Evolutionary conservation across 2,797 vertebrate genomes (phyloP).

Genomic region (Micrastur ruficollis): DNA sequence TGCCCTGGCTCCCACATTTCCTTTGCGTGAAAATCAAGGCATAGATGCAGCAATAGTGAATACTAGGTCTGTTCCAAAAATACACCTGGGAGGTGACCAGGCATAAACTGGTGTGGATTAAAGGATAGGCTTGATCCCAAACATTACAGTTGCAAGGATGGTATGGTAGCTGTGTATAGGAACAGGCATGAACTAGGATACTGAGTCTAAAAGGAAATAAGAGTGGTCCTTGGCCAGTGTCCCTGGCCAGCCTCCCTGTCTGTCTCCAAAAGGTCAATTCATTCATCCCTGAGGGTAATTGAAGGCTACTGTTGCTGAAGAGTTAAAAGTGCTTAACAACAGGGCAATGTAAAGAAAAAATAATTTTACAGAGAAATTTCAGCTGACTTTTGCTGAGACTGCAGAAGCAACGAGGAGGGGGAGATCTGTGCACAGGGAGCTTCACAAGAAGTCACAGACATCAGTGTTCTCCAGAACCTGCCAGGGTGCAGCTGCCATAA

Average conservation of each 20-base stretch:
- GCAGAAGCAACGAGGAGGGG: neutral
- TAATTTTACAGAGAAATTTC: neutral
- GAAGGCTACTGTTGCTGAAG: neutral
- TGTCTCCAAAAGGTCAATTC: neutral
- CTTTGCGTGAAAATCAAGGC: neutral
- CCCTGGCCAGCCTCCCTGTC: neutral
- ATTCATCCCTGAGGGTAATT: neutral
- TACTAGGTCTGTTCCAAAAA: neutral
- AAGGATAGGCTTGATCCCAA: neutral
- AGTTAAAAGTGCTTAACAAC: neutral
- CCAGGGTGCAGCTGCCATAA: neutral
- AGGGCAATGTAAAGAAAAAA: neutral
- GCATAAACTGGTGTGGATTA: neutral
- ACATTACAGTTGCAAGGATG: neutral
- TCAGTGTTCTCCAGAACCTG: neutral
- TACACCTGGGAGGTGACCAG: neutral
- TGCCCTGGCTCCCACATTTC: neutral
- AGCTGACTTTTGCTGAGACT: neutral
- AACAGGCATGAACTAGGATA: neutral
- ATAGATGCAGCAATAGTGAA: neutral
- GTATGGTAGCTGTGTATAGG: neutral
- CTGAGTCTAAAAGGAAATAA: neutral
- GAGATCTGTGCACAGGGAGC: neutral
- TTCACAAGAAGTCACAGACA: neutral
- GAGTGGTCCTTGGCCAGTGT: neutral